phyloP scores from a whole-genome alignment of 2,113 vertebrate genomes.

The Chaetorhynchus papuensis region DNA sequence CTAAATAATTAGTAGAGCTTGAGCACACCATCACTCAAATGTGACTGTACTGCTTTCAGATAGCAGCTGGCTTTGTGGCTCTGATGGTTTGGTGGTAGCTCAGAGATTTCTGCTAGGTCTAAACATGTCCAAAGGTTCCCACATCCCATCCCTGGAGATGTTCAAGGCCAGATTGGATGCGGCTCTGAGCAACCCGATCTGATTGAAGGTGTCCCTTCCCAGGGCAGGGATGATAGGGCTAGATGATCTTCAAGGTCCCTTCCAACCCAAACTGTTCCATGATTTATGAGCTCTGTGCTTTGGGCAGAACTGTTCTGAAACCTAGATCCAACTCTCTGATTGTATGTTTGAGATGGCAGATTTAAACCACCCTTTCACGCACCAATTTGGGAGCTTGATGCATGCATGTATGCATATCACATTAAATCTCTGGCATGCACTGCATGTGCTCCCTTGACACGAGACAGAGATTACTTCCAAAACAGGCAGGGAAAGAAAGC shows the following conservation, averaged over 20 bases:
- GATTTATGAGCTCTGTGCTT: neutral
- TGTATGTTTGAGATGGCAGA: neutral
- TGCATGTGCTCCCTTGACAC: neutral
- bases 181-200: neutral
- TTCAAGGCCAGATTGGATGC: neutral
- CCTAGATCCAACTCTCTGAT: neutral
- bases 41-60: neutral
- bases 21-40: neutral
- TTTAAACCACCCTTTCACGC: neutral
- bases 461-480: neutral
- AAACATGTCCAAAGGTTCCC: rapidly evolving
- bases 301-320: neutral
- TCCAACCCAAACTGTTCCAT: neutral
- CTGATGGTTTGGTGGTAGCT: neutral
- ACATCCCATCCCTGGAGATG: neutral
- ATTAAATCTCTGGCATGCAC: neutral
- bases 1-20: neutral
- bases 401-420: neutral
- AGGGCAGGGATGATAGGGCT: neutral
- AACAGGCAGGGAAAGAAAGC: neutral
- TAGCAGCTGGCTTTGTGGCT: neutral
- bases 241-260: neutral
- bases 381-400: neutral
- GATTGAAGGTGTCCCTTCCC: neutral
- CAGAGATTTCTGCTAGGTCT: neutral